Base-by-base conservation (phyloP, 2,888 invertebrate genomes). In the Pharmacophagus antenor region DNA sequence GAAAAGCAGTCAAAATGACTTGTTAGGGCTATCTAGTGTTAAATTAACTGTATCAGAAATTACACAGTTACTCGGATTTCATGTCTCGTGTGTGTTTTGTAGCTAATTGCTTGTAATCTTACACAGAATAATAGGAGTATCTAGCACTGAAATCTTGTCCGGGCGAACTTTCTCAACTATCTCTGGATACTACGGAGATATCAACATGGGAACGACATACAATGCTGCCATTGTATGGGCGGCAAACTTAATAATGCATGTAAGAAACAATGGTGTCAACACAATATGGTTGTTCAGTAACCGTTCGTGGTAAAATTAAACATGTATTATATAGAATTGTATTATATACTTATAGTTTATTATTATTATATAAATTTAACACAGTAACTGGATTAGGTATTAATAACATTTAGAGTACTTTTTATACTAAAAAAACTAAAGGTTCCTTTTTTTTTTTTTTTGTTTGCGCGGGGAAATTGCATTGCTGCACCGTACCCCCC, bases 81-180 rank as follows among this genome's bases (percentile, higher is more conserved):
- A 44, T 27, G 46, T 51, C 20, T 42, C 23, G 64, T 57, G n/a
- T 59, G 62, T 62, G 66, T 66, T 70, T 67, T 55, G 42, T 60
- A 62, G 56, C 62, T 70, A 73, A 74, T 72, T 72, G 69, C 67
- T 60, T 52, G 62, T 69, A 68, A 74, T 70, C 70, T 71, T 65
- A 62, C 62, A 61, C 65, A 57, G 69, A 66, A 62, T 62, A 64
- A 65, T 67, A 56, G 56, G 67, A 63, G 68, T 68, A 74, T 74
- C 72, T 68, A 55, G 62, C 60, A 69, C 68, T 65, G 64, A 72
- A 69, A 75, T 72, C 72, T 70, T 61, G 63, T 60, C 69, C 65
- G 70, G 72, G 70, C 71, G 72, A n/a, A 70, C 72, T 71, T 71
- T 77, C 82, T 77, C 76, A 76, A 73, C 70, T 68, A 67, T 70